Base-by-base conservation (phyloP, 2,888 invertebrate genomes). In the Polydrusus pterygomalis region DNA sequence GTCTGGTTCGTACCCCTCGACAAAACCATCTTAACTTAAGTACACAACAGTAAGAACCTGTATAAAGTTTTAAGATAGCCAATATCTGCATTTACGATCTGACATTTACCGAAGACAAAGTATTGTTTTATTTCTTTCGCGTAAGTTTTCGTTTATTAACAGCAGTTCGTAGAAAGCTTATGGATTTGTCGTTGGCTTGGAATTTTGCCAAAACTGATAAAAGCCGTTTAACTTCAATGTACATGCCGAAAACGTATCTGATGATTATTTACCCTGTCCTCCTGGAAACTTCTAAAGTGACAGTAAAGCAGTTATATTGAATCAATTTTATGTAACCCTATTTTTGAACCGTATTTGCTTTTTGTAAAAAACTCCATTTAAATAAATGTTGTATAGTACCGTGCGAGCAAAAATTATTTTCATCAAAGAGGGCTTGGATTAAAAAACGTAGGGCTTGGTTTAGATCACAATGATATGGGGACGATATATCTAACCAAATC, bases 121-220 rank as follows among this genome's bases (percentile, higher is more conserved):
- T 47, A 15, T 47, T 17, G 17, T 47, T 67, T 51, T 38, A 17
- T 17, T 17, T 51, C 30, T 67, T 51, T 15, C 15, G 13, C 34
- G 65, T 43, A 34, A 49, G 18, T 63, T 62, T 70, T 20, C 62
- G 45, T 70, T 51, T 51, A 38, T 47, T 62, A 62, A 62, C 17
- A 34, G 10, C 38, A 17, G 47, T 51, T 38, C 40, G 51, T 17
- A 62, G 10, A 62, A 70, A 49, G 30, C 64, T 15, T 60, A 38
- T 64, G 64, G 30, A 45, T 64, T 64, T 64, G 30, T 30, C 47
- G 30, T n/a, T 49, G 43, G 63, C 38, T 58, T 70, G 70, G 70
- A 70, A 20, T 60, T 40, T 13, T 51, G 70, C 70, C 70, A 70
- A 51, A 62, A 20, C 18, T 34, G 62, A 70, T 62, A 70, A 70